Evolutionary conservation across 2,888 invertebrate species (phyloP).

Genomic region (Melipona beecheii): DNA sequence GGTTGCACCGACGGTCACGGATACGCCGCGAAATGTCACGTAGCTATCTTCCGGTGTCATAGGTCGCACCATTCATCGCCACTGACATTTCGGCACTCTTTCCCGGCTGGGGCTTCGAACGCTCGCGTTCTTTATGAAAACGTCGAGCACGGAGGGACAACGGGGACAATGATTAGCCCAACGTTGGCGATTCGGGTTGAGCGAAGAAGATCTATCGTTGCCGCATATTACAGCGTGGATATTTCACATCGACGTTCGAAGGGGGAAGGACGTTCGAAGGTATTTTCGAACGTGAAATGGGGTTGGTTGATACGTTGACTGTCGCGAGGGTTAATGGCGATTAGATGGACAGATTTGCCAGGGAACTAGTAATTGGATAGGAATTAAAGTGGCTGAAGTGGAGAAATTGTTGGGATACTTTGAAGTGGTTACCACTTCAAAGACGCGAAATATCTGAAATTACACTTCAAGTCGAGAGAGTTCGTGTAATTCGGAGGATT

Average conservation of each 20-base stretch:
- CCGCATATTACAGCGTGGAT: too few relatives aligned
- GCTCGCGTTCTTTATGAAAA: slow-evolving; percentile 60
- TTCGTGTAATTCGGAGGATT: too few relatives aligned
- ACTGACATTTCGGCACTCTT: slow-evolving; percentile 65
- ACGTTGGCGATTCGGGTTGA: too few relatives aligned
- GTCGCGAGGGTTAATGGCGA: neutral
- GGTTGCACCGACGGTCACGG: slow-evolving; percentile 70
- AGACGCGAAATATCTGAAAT: too few relatives aligned
- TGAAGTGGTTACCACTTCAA: too few relatives aligned
- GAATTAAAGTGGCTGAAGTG: neutral
- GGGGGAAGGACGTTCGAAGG: too few relatives aligned
- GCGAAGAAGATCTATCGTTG: too few relatives aligned
- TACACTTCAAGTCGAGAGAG: too few relatives aligned
- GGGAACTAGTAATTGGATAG: neutral
- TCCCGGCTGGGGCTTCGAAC: slow-evolving; percentile 40
- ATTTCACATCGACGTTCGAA: neutral
- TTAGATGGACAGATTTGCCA: neutral
- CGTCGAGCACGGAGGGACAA: neutral
- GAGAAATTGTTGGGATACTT: neutral
- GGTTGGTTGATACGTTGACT: neutral
- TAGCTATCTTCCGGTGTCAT: slow-evolving; percentile 72
- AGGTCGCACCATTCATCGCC: slow-evolving; percentile 67
- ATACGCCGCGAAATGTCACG: slow-evolving; percentile 77
- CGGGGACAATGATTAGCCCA: neutral
- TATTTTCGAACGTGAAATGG: neutral